Evolutionary conservation across 1,140 invertebrate genomes (phyloP).

Genomic region (Procambarus clarkii): DNA sequence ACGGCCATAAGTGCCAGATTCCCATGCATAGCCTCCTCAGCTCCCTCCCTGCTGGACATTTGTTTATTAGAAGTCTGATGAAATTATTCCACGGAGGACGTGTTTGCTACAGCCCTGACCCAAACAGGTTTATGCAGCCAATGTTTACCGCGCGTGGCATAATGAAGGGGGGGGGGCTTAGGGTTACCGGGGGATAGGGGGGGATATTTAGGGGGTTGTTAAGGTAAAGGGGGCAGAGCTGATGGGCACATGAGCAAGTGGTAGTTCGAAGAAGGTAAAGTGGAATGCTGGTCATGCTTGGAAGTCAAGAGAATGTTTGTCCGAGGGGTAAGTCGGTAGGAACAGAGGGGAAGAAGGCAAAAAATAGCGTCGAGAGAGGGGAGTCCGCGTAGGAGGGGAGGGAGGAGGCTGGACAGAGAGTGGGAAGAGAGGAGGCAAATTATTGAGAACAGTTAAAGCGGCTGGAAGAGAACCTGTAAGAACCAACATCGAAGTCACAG

Average conservation of each 20-base stretch:
- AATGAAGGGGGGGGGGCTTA: slow-evolving; percentile 33
- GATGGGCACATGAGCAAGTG: neutral
- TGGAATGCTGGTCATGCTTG: neutral
- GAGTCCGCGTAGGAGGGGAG: neutral
- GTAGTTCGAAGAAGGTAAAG: neutral
- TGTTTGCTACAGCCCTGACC: slow-evolving; percentile 68
- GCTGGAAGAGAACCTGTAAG: too few relatives aligned
- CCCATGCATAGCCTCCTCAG: slow-evolving; percentile 38
- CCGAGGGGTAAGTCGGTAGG: slow-evolving; percentile 26
- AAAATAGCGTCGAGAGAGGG: slow-evolving; percentile 13
- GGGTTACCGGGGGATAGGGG: neutral
- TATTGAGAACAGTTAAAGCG: too few relatives aligned
- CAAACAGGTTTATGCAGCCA: slow-evolving; percentile 65
- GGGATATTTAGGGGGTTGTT: neutral
- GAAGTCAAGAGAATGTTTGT: slow-evolving; percentile 29
- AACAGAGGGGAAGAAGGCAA: slow-evolving; percentile 1
- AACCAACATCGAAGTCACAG: too few relatives aligned
- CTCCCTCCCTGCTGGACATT: slow-evolving; percentile 65
- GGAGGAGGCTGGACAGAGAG: neutral
- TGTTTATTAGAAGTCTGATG: slow-evolving; percentile 70
- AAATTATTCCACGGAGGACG: slow-evolving; percentile 66
- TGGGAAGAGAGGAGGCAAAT: slow-evolving; percentile 6
- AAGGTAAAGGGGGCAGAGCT: too few relatives aligned
- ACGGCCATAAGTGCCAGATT: slow-evolving; percentile 53
- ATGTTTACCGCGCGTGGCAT: slow-evolving; percentile 56